Base-by-base conservation (phyloP, 2,113 vertebrate species). In the Tichodroma muraria region DNA sequence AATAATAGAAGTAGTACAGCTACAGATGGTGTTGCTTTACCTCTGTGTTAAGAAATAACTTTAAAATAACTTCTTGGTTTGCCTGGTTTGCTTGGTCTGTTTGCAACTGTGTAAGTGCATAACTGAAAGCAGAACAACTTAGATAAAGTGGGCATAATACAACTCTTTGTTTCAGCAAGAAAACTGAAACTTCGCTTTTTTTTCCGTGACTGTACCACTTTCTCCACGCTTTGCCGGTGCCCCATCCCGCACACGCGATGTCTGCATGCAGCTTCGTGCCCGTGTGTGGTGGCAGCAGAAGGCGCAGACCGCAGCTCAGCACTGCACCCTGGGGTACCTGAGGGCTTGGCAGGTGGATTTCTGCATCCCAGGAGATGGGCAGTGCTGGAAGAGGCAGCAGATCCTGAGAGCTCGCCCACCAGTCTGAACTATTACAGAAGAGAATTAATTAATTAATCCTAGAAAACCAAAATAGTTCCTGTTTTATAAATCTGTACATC, bases 241-340 rank as follows among this genome's bases (percentile, higher is more conserved):
- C 27, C 33, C 35, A 3, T 10, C 6, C 7, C 3, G 3, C 28
- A 18, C 37, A n/a, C 0, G 0, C 4, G 2, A 4, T 42, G 17
- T 15, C 40, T 24, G 13, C 1, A 1, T 40, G 40, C 30, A 28
- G 30, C 30, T n/a, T 11, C 0, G 0, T 24, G n/a, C 24, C 45
- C 9, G 1, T 8, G 8, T 13, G 28, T 20, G 60, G 27, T 31
- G 28, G 70, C 56, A 66, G 50, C 49, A 70, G 40, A 37, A 52
- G n/a, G 38, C 65, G 40, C n/a, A 53, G 52, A 4, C 8, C 11
- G 13, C 42, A 27, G 52, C 31, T 28, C 23, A 54, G 45, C 9
- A 1, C 69, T 63, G 54, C 42, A 3, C 54, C 31, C 11, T 25
- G 10, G 7, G 15, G 25, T 33, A 59, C 23, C n/a, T 31, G 38